A percentile compares a stretch with the other conserved stretches of the same genome.
Evolutionary conservation across 2,888 invertebrate genomes (phyloP).

Genomic region (Alitta virens): DNA sequence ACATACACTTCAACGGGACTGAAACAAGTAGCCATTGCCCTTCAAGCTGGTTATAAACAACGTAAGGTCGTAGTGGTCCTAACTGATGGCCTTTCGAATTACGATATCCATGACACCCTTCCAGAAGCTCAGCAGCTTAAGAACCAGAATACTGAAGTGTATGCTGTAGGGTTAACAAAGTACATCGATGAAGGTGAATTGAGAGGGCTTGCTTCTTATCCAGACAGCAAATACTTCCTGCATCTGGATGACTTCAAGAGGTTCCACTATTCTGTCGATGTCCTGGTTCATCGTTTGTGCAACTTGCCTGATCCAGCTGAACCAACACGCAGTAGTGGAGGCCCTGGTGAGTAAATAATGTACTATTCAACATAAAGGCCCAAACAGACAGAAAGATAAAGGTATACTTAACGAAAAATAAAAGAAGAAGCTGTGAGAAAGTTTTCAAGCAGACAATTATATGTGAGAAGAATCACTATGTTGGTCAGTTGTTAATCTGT

Average conservation of each 20-base stretch:
- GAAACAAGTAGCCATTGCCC: background rate
- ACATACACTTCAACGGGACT: conserved; percentile 10
- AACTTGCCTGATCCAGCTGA: conserved; percentile 15
- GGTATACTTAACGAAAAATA: too few relatives aligned
- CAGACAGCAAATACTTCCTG: conserved; percentile 8
- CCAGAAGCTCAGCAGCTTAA: background rate
- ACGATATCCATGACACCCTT: background rate
- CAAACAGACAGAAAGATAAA: too few relatives aligned
- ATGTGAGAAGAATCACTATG: too few relatives aligned
- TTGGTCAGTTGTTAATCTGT: too few relatives aligned
- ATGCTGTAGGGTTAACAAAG: conserved; percentile 2
- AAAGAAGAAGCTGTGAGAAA: too few relatives aligned
- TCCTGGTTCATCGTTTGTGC: conserved; percentile 13
- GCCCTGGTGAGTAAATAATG: too few relatives aligned
- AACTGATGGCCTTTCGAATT: conserved; percentile 14
- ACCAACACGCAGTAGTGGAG: background rate
- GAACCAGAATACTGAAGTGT: background rate
- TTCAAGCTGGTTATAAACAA: background rate
- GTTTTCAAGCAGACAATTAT: too few relatives aligned
- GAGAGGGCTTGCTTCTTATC: conserved; percentile 3
- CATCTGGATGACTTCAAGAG: conserved; percentile 1
- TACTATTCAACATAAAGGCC: too few relatives aligned
- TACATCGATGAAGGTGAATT: conserved; percentile 14
- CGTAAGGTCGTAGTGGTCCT: conserved; percentile 4
- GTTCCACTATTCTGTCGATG: background rate